Percentiles rank a stretch among this genome's conserved stretches.
Evolutionary conservation across 2,888 invertebrate genomes (phyloP).

Genomic region (Plebejus anna): DNA sequence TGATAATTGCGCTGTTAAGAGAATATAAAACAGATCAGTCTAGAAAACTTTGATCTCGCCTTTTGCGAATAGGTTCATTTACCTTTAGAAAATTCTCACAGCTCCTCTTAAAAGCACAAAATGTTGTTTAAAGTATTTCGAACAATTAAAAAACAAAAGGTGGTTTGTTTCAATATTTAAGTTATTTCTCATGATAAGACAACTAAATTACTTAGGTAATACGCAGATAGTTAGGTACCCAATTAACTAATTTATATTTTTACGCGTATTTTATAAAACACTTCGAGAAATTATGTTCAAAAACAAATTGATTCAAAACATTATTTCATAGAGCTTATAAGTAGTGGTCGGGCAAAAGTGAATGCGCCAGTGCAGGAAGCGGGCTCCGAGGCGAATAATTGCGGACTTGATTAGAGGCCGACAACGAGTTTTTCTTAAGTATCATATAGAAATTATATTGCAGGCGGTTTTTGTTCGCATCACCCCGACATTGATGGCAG

Average conservation of each 20-base stretch:
- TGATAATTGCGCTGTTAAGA: conserved; percentile 6
- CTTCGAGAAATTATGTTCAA: neutral
- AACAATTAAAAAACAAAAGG: neutral
- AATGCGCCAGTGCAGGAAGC: conserved; percentile 23
- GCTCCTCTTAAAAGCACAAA: neutral
- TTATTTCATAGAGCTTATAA: conserved; percentile 17
- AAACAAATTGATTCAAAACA: neutral
- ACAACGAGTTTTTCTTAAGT: conserved; percentile 30
- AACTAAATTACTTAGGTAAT: neutral
- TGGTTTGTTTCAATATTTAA: neutral
- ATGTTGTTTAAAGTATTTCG: neutral
- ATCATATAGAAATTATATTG: conserved; percentile 29
- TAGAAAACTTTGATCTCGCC: neutral
- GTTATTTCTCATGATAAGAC: neutral
- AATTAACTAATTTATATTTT: neutral
- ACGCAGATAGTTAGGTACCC: neutral
- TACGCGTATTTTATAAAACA: neutral
- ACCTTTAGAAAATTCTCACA: neutral
- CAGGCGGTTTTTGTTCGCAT: conserved; percentile 29
- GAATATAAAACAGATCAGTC: conserved; percentile 5
- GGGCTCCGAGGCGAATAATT: conserved; percentile 27
- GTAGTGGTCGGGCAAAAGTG: conserved; percentile 9
- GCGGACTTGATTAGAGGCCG: conserved; percentile 27
- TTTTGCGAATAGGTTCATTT: conserved; percentile 10
- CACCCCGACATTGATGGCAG: conserved; percentile 25